Evolutionary conservation across 1,140 invertebrate genomes (phyloP).

Genomic region (Ptiloglossa arizonensis): DNA sequence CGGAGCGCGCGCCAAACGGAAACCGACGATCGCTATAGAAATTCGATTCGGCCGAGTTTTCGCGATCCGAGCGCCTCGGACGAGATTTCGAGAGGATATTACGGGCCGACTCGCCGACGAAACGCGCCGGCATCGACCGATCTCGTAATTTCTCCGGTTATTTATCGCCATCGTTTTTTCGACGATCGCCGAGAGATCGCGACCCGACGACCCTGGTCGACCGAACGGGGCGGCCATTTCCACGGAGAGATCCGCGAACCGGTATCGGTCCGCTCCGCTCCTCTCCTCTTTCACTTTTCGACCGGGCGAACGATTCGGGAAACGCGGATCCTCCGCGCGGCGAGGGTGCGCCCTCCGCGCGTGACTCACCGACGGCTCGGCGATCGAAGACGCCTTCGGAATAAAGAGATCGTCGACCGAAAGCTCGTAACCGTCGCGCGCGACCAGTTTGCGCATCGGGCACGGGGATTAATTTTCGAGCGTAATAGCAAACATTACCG

Average conservation of each 20-base stretch:
- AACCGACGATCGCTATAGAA: no score
- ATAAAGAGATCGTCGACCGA: conserved; percentile 34
- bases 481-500: conserved; percentile 15
- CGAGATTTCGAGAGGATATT: not conserved
- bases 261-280: no score
- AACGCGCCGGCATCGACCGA: not conserved
- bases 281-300: no score
- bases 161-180: conserved; percentile 16
- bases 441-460: conserved; percentile 17
- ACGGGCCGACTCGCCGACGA: not conserved
- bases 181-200: not conserved
- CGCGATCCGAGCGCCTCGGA: not conserved
- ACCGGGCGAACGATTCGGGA: not conserved
- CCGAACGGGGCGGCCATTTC: not conserved
- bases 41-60: conserved; percentile 1
- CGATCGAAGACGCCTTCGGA: conserved; percentile 21
- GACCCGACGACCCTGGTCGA: not conserved
- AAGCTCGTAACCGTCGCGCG: not conserved
- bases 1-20: no score
- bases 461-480: conserved; percentile 24
- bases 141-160: conserved; percentile 28
- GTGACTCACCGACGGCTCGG: not conserved
- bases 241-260: no score
- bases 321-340: not conserved
- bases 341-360: not conserved